Conservation (phyloP, 30 jellyfish, hydroid and myxozoan species). For the Phacellophora camtschatica region DNA sequence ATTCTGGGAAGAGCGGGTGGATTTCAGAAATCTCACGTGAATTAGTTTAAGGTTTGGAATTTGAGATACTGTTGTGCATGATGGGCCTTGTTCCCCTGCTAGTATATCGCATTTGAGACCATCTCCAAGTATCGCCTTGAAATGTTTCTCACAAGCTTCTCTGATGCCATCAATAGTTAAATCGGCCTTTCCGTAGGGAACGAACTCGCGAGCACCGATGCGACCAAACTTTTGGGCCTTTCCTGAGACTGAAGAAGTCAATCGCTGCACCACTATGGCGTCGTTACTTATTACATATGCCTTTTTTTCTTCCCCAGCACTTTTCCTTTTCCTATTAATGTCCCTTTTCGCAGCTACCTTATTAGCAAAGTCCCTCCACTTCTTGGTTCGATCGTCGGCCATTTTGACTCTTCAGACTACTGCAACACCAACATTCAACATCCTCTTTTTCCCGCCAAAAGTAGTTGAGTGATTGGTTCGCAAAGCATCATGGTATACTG, state of each 20-base stretch:
- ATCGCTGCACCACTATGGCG: too few relatives aligned
- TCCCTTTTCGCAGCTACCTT: too few relatives aligned
- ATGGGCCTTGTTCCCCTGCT: conserved; percentile 33
- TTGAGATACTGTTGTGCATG: conserved; percentile 9
- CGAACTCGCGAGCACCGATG: conserved; percentile 14
- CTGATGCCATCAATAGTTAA: conserved; percentile 1
- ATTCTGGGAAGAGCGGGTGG: neutral
- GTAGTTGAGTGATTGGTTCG: neutral
- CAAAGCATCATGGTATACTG: neutral
- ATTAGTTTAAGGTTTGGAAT: neutral
- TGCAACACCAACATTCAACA: too few relatives aligned
- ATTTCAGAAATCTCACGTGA: neutral
- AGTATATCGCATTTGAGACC: conserved; percentile 9
- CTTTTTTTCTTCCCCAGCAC: too few relatives aligned
- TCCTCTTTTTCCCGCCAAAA: conserved; percentile 8
- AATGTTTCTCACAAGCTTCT: neutral
- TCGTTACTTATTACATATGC: too few relatives aligned
- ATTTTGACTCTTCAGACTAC: too few relatives aligned
- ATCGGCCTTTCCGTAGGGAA: neutral
- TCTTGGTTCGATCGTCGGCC: too few relatives aligned
- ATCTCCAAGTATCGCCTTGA: conserved; percentile 1
- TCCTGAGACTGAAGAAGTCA: too few relatives aligned
- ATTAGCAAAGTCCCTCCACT: too few relatives aligned
- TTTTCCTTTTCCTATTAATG: too few relatives aligned
- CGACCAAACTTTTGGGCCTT: too few relatives aligned